Evolutionary conservation across 2,797 vertebrate genomes (phyloP), one percentile per base, ranked within the genome.

Genomic region (Karalla daura): DNA sequence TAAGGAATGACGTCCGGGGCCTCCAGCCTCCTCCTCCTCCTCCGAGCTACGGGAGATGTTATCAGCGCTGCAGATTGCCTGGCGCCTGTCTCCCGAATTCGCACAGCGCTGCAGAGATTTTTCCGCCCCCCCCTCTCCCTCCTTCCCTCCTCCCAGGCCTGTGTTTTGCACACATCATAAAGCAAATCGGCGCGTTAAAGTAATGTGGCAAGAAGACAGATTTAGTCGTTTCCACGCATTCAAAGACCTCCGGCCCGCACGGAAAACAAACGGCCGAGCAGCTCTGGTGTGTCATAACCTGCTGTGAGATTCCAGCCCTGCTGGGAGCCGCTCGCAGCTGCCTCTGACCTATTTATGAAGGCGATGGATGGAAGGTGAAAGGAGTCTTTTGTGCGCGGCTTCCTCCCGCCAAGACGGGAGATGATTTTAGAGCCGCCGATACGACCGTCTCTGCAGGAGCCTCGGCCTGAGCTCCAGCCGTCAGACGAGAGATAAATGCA

Each of bases 281-380:
- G 14, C 68, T 72, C 41, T 28, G 40, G 41, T 65, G 70, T 74
- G 76, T 77, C 55, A 66, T 63, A 74, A 81, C 63, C 80, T 43
- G 64, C 70, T 64, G 65, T 51, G 60, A 67, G 70, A 64, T 40
- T 63, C 28, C 46, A 70, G 73, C 69, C 21, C 60, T 21, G 73
- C 15, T 69, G 72, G 70, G 85, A 75, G 64, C 77, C 33, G 77
- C 83, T 79, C 3, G 69, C 80, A 80, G 70, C 76, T 52, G 80
- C 61, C 53, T 74, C 76, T 84, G 85, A 85, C 83, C 84, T 73
- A 85, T 85, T 84, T 85, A 47, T 77, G 58, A 76, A 65, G 62
- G 76, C 53, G 70, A 81, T 70, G 76, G 78, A 78, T 81, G 27
- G 2, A 79, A 83, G 68, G 78, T 83, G 69, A 77, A 86, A 62